Base-by-base conservation (phyloP, 2,797 vertebrate genomes). In the Coregonus suidteri region DNA sequence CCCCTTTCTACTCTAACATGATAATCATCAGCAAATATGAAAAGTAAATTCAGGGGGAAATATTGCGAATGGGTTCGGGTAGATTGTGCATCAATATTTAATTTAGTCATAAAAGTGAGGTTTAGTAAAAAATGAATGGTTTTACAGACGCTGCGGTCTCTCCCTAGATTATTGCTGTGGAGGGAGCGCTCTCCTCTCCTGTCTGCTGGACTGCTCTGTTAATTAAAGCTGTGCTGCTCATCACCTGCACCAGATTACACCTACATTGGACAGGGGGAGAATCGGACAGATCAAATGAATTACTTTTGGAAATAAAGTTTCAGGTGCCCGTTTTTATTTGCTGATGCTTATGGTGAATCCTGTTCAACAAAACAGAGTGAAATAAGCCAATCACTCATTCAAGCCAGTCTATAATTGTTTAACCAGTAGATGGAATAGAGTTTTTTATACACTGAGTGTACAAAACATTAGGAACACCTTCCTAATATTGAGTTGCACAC, bases 51-150 rank as follows among this genome's bases (percentile, higher is more conserved):
- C 84, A 89, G 88, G 85, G 88, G 86, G 87, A 92, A 93, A 93
- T 92, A 89, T 92, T 92, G 90, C 88, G 92, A 93, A 94, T 93
- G 86, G 87, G 86, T 90, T 92, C 87, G 86, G 92, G 83, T 90
- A 89, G 90, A 92, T 88, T 92, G 83, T 87, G 89, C 89, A 94
- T 94, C 88, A 93, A 94, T 94, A 93, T 94, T 94, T 94, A 90
- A 94, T 93, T 92, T 86, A 79, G 87, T 92, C 82, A 91, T 93
- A 92, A 85, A 91, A 90, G 86, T 79, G 86, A 87, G 88, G 81
- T 92, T 92, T 93, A 89, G 88, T 89, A 83, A 86, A 91, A 83
- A 86, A 91, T 91, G 85, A 91, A 91, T 91, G 77, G 76, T 82
- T 92, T 90, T 91, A 81, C 25, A 64, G 20, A 20, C n/a, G 20